These are phyloP conservation scores for Sebastes umbrosus DNA, from an alignment of 2,797 vertebrate species.

Conservation along the genomic window DNA sequence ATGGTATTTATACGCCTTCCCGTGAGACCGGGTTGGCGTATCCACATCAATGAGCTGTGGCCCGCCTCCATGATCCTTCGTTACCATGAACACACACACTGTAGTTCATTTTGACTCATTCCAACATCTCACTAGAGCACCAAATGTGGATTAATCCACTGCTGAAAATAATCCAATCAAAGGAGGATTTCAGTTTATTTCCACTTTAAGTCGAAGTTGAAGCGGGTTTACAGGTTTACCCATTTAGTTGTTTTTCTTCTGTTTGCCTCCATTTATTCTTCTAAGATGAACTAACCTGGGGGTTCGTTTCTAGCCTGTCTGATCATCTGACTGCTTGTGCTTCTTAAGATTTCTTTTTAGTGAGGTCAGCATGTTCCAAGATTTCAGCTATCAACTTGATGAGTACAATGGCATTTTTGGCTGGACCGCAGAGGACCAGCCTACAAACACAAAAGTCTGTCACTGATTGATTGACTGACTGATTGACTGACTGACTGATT, in stretches of 20 bases:
- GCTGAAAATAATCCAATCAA: not conserved
- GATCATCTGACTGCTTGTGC: not conserved
- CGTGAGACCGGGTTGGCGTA: not conserved
- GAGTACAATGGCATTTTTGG: not conserved
- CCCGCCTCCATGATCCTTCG: not conserved
- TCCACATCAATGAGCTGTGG: not conserved
- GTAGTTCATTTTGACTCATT: not conserved
- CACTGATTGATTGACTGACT: no score
- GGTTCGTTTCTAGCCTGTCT: not conserved
- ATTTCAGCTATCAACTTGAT: not conserved
- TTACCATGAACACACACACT: not conserved
- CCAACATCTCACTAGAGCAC: not conserved
- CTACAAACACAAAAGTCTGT: no score
- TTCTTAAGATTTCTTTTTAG: not conserved
- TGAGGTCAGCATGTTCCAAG: not conserved
- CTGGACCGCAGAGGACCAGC: no score
- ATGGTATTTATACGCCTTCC: no score
- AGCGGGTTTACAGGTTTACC: not conserved
- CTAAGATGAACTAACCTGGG: not conserved
- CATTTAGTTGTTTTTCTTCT: not conserved
- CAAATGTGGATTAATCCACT: not conserved
- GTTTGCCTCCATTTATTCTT: not conserved
- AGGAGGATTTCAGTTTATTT: not conserved
- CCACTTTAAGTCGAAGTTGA: not conserved
- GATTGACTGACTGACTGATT: rapidly evolving